Base-by-base conservation (phyloP, 2,113 vertebrate species). In the Neopipo cinnamomea region DNA sequence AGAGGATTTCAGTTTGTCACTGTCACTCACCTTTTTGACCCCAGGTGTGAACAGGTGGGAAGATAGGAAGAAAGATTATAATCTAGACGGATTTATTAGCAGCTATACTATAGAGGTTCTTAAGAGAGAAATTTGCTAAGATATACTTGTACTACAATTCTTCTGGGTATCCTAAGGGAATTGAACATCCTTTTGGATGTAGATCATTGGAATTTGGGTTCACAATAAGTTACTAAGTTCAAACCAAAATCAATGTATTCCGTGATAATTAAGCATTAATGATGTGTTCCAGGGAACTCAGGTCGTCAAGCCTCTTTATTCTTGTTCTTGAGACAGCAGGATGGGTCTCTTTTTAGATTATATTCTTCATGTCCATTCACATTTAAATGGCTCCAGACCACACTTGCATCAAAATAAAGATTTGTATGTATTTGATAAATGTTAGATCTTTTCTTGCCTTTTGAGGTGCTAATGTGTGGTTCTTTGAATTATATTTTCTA, bases 221-320 rank as follows among this genome's bases (percentile, higher is more conserved):
- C 83, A 87, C 28, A 14, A 12, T 86, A 87, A 96, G 39, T 81
- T 67, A 27, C 72, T 62, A 81, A 53, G 27, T 85, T 95, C 65
- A 94, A 95, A 92, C 65, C 49, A 62, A 88, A 92, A 91, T 96
- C 91, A 78, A 27, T 91, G 35, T 65, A 68, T 85, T 91, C 47
- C 52, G 14, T 50, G 55, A 58, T 92, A 77, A 86, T 91, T 95
- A 52, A 37, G 13, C 30, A 78, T 61, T 67, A 73, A 35, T 61
- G 44, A 39, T 42, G 18, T 62, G 46, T 91, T 95, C 53, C 65
- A 70, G 47, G 42, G 55, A 79, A 76, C 39, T 73, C 30, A 18
- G 33, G 63, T 86, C 39, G 56, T 90, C 35, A 81, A 92, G 39
- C 35, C 39, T 73, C 50, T 46, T 70, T 55, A 46, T 83, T 89